Evolutionary conservation across 1,140 invertebrate species (phyloP), one percentile per base, ranked within the genome.

Genomic region (Zophobas morio): DNA sequence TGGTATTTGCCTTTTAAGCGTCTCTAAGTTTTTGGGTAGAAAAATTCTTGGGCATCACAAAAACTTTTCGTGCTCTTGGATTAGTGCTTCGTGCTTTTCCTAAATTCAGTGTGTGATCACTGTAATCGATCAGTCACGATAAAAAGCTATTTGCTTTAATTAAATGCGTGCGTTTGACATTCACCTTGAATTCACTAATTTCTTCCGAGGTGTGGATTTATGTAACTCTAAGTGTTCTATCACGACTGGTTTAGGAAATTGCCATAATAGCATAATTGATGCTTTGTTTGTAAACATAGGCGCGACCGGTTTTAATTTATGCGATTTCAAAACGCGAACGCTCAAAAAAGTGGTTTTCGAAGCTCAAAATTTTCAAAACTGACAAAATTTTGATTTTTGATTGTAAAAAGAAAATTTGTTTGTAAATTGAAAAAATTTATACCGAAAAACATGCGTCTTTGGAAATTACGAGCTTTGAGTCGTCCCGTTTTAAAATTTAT

Each of bases 11-110:
- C 3, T 51, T 51, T 2, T 20, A 51, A 8, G 6, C 42, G 42
- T 46, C 42, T 1, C 39, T 6, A 66, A 66, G 60, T 66, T 66
- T 66, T 66, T 66, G 37, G 60, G 60, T 66, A 66, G 60, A 66
- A 40, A 54, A 42, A 2, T 33, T 66, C 1, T 66, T 32, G 39
- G 32, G 60, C 60, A 66, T 66, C 60, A 42, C 60, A 66, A 66
- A 66, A 66, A 66, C 60, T 66, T 66, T 66, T 66, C 8, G 2
- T 20, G 20, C 20, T 20, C 20, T 20, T 20, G 20, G 20, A 20
- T 20, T 20, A 20, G 20, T 8, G 8, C 5, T 53, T 53, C 6
- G 42, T 46, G 49, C 8, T 57, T 57, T 35, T 57, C 6, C 33
- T 4, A 57, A 53, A 53, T 53, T 60, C 8, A 35, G 56, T 8